These are phyloP conservation scores for Sebastes taczanowskii DNA, from an alignment of 2,797 vertebrate genomes.

Conservation along the genomic window DNA sequence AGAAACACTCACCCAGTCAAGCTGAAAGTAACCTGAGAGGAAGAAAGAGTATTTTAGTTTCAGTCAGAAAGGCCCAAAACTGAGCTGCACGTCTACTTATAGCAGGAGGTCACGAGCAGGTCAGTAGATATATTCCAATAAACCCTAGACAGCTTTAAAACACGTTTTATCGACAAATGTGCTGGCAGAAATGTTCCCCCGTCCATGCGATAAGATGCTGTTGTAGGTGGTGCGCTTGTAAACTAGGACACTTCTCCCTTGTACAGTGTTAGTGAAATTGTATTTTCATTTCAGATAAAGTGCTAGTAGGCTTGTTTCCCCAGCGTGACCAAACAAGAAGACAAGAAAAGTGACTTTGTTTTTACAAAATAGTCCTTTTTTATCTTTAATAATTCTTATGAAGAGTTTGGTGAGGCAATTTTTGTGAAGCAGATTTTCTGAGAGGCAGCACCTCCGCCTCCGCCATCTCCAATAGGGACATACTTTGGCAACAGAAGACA, in stretches of 20 bases:
- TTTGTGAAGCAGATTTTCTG: not conserved
- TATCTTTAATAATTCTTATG: not conserved
- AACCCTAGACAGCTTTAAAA: not conserved
- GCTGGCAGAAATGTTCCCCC: not conserved
- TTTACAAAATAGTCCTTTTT: not conserved
- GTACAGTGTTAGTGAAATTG: not conserved
- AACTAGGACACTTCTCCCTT: not conserved
- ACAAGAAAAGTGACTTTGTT: not conserved
- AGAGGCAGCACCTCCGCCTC: not conserved
- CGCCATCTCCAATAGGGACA: not conserved
- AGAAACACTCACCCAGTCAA: not conserved
- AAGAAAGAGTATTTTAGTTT: not conserved
- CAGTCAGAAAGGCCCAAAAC: not conserved
- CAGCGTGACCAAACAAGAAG: not conserved
- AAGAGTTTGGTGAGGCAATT: not conserved
- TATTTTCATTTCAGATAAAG: not conserved
- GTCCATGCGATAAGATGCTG: not conserved
- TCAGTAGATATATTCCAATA: constrained; percentile 6
- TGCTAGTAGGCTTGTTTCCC: not conserved
- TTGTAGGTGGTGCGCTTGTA: not conserved
- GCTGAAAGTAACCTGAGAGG: not conserved
- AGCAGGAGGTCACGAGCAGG: not conserved
- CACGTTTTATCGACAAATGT: not conserved
- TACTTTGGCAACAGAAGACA: constrained; percentile 13
- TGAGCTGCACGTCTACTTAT: not conserved